A percentile compares a stretch with the other conserved stretches of the same genome.
phyloP scores from a whole-genome alignment of 2,113 vertebrate genomes.

The Gallinago jamesoni region DNA sequence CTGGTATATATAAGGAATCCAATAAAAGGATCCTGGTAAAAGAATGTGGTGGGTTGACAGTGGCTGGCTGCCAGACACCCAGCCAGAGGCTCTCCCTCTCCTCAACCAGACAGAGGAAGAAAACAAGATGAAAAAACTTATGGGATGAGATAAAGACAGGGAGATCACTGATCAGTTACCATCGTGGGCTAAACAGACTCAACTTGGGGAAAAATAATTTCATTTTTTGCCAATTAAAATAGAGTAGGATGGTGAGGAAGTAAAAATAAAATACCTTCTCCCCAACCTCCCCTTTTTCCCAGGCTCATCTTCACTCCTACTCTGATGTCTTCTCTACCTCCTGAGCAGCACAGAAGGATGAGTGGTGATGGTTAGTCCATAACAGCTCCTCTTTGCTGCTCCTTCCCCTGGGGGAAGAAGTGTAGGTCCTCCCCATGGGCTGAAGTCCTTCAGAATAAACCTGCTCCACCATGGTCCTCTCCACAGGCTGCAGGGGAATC shows the following conservation, averaged over 20 bases:
- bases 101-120: neutral
- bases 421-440: neutral
- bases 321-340: neutral
- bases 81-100: neutral
- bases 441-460: neutral
- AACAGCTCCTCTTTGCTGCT: neutral
- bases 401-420: neutral
- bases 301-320: neutral
- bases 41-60: neutral
- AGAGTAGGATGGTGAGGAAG: neutral
- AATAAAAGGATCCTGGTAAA: neutral
- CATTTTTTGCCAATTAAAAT: neutral
- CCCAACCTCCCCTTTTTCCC: neutral
- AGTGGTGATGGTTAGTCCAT: no score
- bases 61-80: neutral
- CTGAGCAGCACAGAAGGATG: accelerated
- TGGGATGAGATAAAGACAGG: neutral
- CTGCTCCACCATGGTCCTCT: neutral
- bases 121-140: neutral
- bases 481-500: neutral
- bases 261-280: neutral
- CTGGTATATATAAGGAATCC: neutral
- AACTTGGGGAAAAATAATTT: neutral
- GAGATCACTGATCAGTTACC: neutral
- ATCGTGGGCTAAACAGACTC: neutral